Conservation (phyloP, 30 jellyfish, hydroid and myxozoan species). For the Cassiopea xamachana region DNA sequence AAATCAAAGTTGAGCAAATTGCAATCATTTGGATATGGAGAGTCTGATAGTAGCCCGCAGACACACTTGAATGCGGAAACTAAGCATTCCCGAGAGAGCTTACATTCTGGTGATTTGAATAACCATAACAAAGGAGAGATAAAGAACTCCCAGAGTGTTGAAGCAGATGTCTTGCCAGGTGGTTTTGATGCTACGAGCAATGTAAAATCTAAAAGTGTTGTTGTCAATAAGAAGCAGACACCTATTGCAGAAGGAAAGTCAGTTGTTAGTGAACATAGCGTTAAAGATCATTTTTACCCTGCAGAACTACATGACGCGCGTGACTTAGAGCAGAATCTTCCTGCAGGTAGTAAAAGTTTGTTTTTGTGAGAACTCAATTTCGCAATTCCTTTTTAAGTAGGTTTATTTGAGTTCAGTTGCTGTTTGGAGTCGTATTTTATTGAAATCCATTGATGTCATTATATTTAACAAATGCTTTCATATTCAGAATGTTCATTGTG, state of each 20-base stretch:
- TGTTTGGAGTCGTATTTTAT: background rate
- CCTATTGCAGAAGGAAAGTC: background rate
- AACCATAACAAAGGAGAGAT: conserved; percentile 18
- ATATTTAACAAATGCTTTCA: background rate
- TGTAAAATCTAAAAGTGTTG: background rate
- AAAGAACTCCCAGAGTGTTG: background rate
- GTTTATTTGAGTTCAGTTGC: background rate
- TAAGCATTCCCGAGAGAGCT: background rate
- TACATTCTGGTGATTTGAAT: background rate
- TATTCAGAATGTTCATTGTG: background rate
- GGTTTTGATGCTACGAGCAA: background rate
- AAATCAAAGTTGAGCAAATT: background rate
- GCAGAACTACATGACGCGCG: conserved; percentile 44
- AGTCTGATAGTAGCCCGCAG: background rate
- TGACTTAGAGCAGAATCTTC: conserved; percentile 29
- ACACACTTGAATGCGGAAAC: background rate
- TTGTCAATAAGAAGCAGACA: background rate
- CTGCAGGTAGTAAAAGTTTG: conserved; percentile 32
- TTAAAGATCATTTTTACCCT: conserved; percentile 30
- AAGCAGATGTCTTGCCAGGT: conserved; percentile 22
- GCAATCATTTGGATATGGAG: background rate
- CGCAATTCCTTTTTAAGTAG: background rate
- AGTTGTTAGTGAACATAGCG: background rate
- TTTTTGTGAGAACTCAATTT: background rate
- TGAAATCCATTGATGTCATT: background rate